Conservation (phyloP, 2,797 vertebrate species). For the Danio choprae region DNA sequence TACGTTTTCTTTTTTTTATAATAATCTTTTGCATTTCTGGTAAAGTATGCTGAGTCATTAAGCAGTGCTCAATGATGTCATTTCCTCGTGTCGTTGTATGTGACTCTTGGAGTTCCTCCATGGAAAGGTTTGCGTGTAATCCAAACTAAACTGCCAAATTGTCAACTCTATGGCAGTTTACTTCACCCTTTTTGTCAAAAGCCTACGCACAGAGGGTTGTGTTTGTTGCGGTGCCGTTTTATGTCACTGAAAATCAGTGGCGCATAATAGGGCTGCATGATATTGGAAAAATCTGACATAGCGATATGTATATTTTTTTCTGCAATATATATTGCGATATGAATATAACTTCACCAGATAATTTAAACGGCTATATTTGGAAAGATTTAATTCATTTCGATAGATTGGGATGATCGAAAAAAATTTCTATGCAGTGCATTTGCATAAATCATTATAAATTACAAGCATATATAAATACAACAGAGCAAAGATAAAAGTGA, state of each 20-base stretch:
- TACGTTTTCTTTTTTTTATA: neutral
- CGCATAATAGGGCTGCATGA: too few species aligned
- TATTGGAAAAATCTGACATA: too few species aligned
- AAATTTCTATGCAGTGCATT: too few species aligned
- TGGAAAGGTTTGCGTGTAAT: slow-evolving; percentile 43
- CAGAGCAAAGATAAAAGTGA: too few species aligned
- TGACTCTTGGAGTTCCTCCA: slow-evolving; percentile 21
- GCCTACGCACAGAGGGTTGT: neutral
- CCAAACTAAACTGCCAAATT: slow-evolving; percentile 27
- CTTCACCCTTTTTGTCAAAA: slow-evolving; percentile 18
- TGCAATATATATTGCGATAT: too few species aligned
- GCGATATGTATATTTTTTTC: too few species aligned
- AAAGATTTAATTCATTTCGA: too few species aligned
- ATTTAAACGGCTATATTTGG: too few species aligned
- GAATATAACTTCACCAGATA: too few species aligned
- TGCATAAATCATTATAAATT: too few species aligned
- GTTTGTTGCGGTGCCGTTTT: neutral
- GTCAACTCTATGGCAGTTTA: neutral
- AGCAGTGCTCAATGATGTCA: slow-evolving; percentile 11
- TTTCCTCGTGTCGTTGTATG: slow-evolving; percentile 13
- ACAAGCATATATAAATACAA: too few species aligned
- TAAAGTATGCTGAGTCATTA: slow-evolving; percentile 12
- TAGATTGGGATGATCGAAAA: too few species aligned
- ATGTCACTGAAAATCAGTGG: neutral
- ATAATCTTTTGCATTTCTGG: neutral